A percentile compares a stretch with the other conserved stretches of the same genome.
Evolutionary conservation across 2,888 invertebrate genomes (phyloP).

Genomic region (Spodoptera littoralis): DNA sequence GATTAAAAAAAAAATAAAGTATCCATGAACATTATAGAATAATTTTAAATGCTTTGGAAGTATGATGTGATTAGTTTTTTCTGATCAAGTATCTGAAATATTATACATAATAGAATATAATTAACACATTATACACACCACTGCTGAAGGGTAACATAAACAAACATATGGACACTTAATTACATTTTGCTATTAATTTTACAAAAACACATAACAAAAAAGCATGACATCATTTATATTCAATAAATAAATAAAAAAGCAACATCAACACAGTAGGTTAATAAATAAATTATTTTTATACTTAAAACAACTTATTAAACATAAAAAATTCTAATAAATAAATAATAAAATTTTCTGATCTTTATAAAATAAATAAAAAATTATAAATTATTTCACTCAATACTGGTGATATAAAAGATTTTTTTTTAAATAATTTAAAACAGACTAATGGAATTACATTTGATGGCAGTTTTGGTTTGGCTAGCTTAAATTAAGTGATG

Average conservation of each 20-base stretch:
- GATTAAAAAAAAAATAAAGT: no score
- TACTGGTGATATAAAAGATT: not conserved
- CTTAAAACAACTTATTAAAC: constrained; percentile 21
- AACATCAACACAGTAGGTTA: constrained; percentile 7
- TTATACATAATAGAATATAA: no score
- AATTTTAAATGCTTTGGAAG: no score
- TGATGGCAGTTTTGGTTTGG: not conserved
- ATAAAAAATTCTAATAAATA: constrained; percentile 29
- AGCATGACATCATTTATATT: constrained; percentile 7
- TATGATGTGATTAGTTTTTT: not conserved
- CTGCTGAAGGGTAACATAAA: no score
- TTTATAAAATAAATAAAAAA: constrained; percentile 8
- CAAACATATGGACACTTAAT: no score
- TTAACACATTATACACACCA: no score
- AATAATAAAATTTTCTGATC: constrained; percentile 9
- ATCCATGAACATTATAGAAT: no score
- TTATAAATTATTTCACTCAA: not conserved
- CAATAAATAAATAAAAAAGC: constrained; percentile 14
- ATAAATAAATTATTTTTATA: constrained; percentile 15
- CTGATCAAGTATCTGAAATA: no score
- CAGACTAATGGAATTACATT: not conserved
- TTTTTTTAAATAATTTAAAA: no score
- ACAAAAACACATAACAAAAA: not conserved
- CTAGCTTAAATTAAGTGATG: not conserved
- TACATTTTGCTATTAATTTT: not conserved